These are phyloP conservation scores for Drosophila persimilis DNA, from an alignment of 1,140 invertebrate species.

Conservation along the genomic window DNA sequence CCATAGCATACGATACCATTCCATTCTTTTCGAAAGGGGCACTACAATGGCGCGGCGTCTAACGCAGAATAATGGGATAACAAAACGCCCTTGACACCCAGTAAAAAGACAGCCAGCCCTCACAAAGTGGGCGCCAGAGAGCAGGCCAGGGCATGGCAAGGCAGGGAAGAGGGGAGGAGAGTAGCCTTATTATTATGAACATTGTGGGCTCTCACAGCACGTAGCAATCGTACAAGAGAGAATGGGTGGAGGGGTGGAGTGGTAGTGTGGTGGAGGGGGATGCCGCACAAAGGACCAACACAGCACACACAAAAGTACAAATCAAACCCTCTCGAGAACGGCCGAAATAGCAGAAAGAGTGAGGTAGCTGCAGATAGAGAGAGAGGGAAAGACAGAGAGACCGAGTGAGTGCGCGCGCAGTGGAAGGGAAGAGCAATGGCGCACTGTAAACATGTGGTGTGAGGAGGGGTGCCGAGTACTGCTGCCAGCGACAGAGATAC, in stretches of 20 bases:
- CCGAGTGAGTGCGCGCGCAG: slow-evolving; percentile 8
- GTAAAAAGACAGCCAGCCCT: slow-evolving; percentile 80
- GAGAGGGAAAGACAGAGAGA: slow-evolving; percentile 5
- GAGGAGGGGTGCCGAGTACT: background rate
- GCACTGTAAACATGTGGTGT: slow-evolving; percentile 61
- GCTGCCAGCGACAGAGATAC: background rate
- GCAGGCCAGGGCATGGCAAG: slow-evolving; percentile 15
- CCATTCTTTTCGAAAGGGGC: slow-evolving; percentile 17
- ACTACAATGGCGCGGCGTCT: slow-evolving; percentile 72
- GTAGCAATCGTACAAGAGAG: slow-evolving; percentile 56
- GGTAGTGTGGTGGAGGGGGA: background rate
- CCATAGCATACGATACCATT: too few relatives aligned
- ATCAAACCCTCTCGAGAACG: slow-evolving; percentile 79
- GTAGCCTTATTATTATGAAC: slow-evolving; percentile 82
- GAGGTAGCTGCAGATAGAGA: slow-evolving; percentile 11
- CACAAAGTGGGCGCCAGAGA: slow-evolving; percentile 38
- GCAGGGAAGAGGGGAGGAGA: slow-evolving; percentile 41
- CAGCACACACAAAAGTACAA: slow-evolving; percentile 67
- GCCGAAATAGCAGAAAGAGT: slow-evolving; percentile 66
- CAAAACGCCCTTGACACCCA: slow-evolving; percentile 83
- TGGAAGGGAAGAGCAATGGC: slow-evolving; percentile 60
- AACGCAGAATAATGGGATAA: slow-evolving; percentile 82
- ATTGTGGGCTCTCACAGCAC: slow-evolving; percentile 60
- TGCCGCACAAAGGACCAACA: slow-evolving; percentile 51
- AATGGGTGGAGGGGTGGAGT: slow-evolving; percentile 1